phyloP scores from a whole-genome alignment of 2,113 vertebrate species.

The Grammomys dolichurus region DNA sequence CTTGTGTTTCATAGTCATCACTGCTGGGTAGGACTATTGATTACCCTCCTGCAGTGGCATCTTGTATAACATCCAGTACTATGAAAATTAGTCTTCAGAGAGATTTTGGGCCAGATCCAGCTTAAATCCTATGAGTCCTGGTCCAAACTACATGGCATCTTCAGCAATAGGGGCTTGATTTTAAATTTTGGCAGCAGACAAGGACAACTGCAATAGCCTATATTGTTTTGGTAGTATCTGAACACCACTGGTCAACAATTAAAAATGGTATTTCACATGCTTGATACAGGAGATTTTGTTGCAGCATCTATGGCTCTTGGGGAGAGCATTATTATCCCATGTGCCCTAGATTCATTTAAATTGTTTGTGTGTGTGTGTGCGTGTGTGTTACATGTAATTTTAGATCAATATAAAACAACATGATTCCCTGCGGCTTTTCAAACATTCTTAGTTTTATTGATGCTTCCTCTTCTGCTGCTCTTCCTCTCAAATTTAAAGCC shows the following conservation, averaged over 20 bases:
- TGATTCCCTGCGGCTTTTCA: not conserved
- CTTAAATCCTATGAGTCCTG: not conserved
- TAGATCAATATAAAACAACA: not conserved
- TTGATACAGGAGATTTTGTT: not conserved
- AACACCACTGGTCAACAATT: not conserved
- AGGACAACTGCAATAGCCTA: not conserved
- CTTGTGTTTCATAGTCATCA: not conserved
- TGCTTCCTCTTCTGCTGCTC: not conserved
- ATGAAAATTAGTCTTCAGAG: not conserved
- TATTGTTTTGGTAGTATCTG: not conserved
- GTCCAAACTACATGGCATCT: not conserved
- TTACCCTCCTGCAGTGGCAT: not conserved
- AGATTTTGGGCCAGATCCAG: not conserved
- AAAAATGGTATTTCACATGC: not conserved
- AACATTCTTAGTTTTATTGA: not conserved
- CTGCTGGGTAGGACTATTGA: not conserved
- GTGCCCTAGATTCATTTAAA: not conserved
- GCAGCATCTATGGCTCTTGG: not conserved
- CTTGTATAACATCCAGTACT: not conserved
- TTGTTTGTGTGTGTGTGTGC: not conserved
- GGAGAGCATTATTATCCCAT: not conserved
- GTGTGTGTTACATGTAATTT: not conserved
- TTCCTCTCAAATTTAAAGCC: not conserved
- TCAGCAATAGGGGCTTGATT: not conserved
- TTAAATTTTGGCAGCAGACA: not conserved